Evolutionary conservation across 2,888 invertebrate genomes (phyloP), one percentile per base, ranked within the genome.

Genomic region (Diarsia rubi): DNA sequence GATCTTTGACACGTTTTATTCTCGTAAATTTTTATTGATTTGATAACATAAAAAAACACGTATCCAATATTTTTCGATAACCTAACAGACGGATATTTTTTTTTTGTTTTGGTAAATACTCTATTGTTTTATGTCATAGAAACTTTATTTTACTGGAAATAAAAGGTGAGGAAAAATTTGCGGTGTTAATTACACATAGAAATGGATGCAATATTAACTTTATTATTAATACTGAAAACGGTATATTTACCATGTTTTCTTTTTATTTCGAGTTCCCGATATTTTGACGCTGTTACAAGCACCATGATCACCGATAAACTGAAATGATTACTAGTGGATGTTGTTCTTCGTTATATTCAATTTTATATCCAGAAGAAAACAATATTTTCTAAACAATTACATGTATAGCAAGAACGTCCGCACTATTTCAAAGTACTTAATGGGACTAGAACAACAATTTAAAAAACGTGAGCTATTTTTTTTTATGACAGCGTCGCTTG

Each of bases 401-500:
- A 5, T 21, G 9, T 21, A 16, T 16, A 21, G 16, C 12, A 49
- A 54, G 16, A 27, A 62, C 16, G 67, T 49, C 24, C 14, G 45
- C 49, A 71, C 64, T 68, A 37, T 49, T 78, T 24, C 19, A 12
- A 19, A 27, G 14, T 57, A 69, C 49, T 60, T 9, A 47, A 64
- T 42, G 44, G 52, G 21, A n/a, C 31, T 62, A 19, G 14, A 60
- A 60, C 2, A 59, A n/a, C 12, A 21, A 8, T 66, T 59, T 19
- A 45, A 42, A 77, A 57, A 80, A 37, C 81, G 69, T 81, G 66
- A 27, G 37, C 27, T 21, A 6, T 21, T 27, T 52, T 49, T 65
- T 73, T 80, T 60, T 78, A 47, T 16, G 21, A 12, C 14, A 14
- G 3, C 27, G 49, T 62, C 70, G 68, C 16, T 1, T 65, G 12